Percentiles rank a stretch among this genome's conserved stretches.
Evolutionary conservation across 2,113 vertebrate species (phyloP).

Genomic region (Poeciliopsis prolifica): DNA sequence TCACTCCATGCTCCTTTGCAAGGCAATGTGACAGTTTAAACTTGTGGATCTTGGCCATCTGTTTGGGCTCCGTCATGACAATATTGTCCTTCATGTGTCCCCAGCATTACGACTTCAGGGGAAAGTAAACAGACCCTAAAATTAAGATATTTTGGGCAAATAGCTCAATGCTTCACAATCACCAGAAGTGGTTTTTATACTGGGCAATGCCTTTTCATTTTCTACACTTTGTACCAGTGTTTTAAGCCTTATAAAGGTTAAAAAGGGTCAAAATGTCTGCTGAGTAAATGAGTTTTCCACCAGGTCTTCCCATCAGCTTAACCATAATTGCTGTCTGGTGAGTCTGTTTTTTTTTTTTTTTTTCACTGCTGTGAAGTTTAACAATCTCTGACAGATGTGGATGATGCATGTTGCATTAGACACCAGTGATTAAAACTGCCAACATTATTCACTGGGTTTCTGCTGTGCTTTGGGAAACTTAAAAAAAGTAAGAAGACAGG

Average conservation of each 20-base stretch:
- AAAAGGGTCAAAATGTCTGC: constrained; percentile 12
- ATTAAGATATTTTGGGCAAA: constrained; percentile 7
- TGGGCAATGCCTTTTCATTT: too few species aligned
- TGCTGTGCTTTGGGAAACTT: background rate
- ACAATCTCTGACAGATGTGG: constrained; percentile 49
- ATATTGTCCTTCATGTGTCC: background rate
- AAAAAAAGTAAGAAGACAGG: constrained; percentile 1
- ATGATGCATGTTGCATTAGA: constrained; percentile 19
- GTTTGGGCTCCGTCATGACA: constrained; percentile 23
- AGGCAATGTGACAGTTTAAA: constrained; percentile 6
- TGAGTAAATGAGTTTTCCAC: constrained; percentile 12
- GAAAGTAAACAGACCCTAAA: constrained; percentile 29
- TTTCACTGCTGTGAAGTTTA: constrained; percentile 21
- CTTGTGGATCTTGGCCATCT: constrained; percentile 11
- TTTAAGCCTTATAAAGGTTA: background rate
- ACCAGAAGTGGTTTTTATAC: too few species aligned
- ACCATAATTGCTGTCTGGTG: constrained; percentile 20
- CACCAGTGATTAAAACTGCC: background rate
- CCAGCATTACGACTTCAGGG: constrained; percentile 34
- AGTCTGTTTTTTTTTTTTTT: constrained; percentile 1
- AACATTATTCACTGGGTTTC: background rate
- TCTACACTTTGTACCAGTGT: too few species aligned
- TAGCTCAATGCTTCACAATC: too few species aligned
- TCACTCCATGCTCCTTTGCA: too few species aligned
- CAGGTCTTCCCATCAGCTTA: constrained; percentile 23